Evolutionary conservation across 2,113 vertebrate genomes (phyloP), one percentile per base, ranked within the genome.

Genomic region (Phasianus colchicus): DNA sequence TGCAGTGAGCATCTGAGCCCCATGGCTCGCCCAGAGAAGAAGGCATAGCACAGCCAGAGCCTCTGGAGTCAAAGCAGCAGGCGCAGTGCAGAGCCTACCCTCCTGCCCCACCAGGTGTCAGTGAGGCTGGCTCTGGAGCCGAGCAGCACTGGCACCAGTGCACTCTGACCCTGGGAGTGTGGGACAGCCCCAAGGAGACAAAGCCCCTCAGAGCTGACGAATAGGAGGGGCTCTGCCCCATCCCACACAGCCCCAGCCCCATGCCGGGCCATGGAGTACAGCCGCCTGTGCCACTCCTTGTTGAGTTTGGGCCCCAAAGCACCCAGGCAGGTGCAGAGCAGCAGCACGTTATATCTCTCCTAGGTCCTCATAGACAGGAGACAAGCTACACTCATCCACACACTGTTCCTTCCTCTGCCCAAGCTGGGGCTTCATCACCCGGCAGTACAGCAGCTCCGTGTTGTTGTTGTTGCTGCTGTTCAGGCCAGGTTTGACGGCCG

Each of bases 371-470:
- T 92, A 98, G 43, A 97, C 60, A 5, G 96, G 96, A 0, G 50
- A 79, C 29, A 94, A 88, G 63, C 87, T 86, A 80, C 52, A 87
- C n/a, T 88, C 94, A 38, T 97, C 97, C 85, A 96, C 97, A 10
- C 77, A 96, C 75, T 96, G 92, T 85, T 97, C 97, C 75, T 92
- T 92, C 48, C 78, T 91, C 82, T 72, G 20, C 58, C 16, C 1
- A 1, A 18, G 55, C 55, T 67, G 86, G 4, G 63, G 93, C 92
- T 98, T 99, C 32, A 97, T 97, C 67, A 99, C 98, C 88, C 90
- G 97, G 97, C 99, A 98, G 90, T 99, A 99, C 22, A 99, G 57
- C 47, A 97, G 97, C 60, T 96, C 95, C 58, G 93, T 85, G 20
- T 96, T 97, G 89, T 95, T 97, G 84, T 93, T 94, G 84, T 93